phyloP scores from a whole-genome alignment of 2,113 vertebrate species.

The Oriolus oriolus region DNA sequence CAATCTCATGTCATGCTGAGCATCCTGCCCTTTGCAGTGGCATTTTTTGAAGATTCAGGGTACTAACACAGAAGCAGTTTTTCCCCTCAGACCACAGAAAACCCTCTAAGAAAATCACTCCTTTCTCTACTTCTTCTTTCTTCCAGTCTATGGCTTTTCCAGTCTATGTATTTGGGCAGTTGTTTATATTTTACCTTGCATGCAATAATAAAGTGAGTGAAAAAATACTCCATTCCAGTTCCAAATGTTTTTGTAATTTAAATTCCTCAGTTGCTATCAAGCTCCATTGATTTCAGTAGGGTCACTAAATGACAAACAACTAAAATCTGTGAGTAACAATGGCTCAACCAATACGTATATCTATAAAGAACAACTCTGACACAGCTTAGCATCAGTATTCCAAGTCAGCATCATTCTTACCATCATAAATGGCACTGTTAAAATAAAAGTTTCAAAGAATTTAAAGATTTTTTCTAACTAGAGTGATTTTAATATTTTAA shows the following conservation, averaged over 20 bases:
- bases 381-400: not conserved
- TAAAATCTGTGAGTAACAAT: not conserved
- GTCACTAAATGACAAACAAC: not conserved
- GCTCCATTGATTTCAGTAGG: not conserved
- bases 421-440: not conserved
- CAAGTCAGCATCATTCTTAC: not conserved
- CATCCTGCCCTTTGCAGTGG: not conserved
- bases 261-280: not conserved
- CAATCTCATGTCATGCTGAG: not conserved
- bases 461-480: not conserved
- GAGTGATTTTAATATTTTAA: not conserved
- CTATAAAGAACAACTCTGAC: not conserved
- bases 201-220: not conserved
- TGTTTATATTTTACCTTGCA: not conserved
- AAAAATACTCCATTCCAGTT: not conserved
- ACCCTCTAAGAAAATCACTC: fast-evolving
- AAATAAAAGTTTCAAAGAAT: not conserved
- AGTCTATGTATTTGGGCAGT: not conserved
- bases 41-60: not conserved
- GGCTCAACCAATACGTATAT: not conserved
- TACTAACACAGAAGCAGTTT: not conserved
- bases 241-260: not conserved
- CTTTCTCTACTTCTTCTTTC: not conserved
- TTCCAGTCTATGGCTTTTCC: not conserved
- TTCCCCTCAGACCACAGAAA: not conserved